Evolutionary conservation across 2,888 invertebrate genomes (phyloP), one percentile per base, ranked within the genome.

Genomic region (Junonia oenone): DNA sequence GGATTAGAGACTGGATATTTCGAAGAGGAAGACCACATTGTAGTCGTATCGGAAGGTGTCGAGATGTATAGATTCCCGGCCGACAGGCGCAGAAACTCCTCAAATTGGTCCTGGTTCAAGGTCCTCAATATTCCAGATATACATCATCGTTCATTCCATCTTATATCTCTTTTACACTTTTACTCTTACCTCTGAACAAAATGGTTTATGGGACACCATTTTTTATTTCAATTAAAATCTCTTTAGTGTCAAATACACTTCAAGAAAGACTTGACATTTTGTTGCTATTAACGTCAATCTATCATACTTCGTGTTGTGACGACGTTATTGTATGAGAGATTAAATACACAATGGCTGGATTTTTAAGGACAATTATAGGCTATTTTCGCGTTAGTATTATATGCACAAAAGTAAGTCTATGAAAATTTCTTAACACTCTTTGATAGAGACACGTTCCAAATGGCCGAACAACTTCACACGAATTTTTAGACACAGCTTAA

Each of bases 41-140:
- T 92, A 81, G 88, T 93, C 78, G 82, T 92, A 75, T 91, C 92
- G 66, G 92, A 93, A 75, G 93, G 93, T 75, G 83, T 91, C 78
- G 91, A 92, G 83, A 89, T 93, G 82, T 87, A 86, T 90, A 92
- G 92, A 90, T 91, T 93, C 76, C 92, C 93, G 66, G 91, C 92
- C 66, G 87, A 91, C 74, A 82, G 74, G 71, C 92, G 92, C 86
- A 91, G 91, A 80, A 91, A 90, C 81, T 91, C 91, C 79, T 83
- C 89, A 73, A 91, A 93, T 87, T 93, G 93, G 93, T 92, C 91
- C 83, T 93, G 93, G 93, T 86, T 93, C 81, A 93, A 93, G 93
- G 93, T 93, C 90, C 83, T 89, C 83, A 74, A 74, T 75, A 75
- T 78, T 80, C 77, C 78, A 75, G 73, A 81, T 72, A 75, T 54